Evolutionary conservation across 2,888 invertebrate genomes (phyloP), one percentile per base, ranked within the genome.

Genomic region (Lithophane ornitopus): DNA sequence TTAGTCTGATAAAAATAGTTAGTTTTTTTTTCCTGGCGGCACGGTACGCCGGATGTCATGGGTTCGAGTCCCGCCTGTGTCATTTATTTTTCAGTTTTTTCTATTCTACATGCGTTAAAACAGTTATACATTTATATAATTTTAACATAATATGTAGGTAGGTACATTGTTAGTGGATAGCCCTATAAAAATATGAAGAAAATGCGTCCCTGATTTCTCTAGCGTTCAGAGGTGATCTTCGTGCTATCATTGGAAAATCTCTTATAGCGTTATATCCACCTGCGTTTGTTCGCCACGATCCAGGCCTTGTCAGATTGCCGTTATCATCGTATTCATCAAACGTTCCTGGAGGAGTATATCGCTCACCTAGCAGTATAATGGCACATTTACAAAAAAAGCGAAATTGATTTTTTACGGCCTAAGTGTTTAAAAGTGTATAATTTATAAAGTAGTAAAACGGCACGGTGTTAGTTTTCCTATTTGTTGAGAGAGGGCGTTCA

Each of bases 311-410:
- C 61, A 79, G 28, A 62, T 76, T 85, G 39, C 80, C 70, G 44
- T 44, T 76, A 70, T 34, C 44, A 41, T 79, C 69, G 74, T 82
- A 83, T 75, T 66, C 77, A 67, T 89, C 89, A 70, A 88, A 84
- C 71, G 85, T 74, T 65, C 89, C 81, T 41, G 74, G 86, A 81
- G 85, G 85, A 68, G 79, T 85, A n/a, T n/a, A n/a, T n/a, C n/a
- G n/a, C n/a, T n/a, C n/a, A n/a, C n/a, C n/a, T n/a, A n/a, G n/a
- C n/a, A n/a, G n/a, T n/a, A n/a, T n/a, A n/a, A n/a, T n/a, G n/a
- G n/a, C n/a, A n/a, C n/a, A n/a, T n/a, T n/a, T n/a, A n/a, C n/a
- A n/a, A n/a, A n/a, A n/a, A n/a, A n/a, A n/a, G n/a, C n/a, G n/a
- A n/a, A n/a, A n/a, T n/a, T n/a, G n/a, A n/a, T n/a, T n/a, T n/a